A percentile compares a stretch with the other conserved stretches of the same genome.
phyloP scores from a whole-genome alignment of 2,888 invertebrate species.

The Acanthosepion lycidas region DNA sequence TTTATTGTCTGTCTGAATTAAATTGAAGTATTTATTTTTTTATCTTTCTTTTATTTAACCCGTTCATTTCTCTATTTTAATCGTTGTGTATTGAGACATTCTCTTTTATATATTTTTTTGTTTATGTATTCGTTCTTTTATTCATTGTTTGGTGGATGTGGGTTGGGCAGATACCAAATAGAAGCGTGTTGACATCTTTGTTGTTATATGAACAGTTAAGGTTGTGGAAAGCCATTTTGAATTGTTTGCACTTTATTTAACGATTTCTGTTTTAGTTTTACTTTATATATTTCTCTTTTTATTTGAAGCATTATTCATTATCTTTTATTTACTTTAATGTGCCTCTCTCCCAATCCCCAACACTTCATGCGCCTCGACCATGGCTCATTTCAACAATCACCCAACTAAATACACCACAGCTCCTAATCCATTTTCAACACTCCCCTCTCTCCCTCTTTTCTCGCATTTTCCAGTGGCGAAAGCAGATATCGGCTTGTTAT shows the following conservation, averaged over 20 bases:
- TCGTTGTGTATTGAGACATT: too few species aligned
- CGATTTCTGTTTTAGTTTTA: neutral
- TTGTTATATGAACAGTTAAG: neutral
- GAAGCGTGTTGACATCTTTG: neutral
- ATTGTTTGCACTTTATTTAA: neutral
- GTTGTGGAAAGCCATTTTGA: neutral
- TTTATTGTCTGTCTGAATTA: neutral
- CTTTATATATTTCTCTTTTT: neutral
- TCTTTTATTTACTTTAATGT: neutral
- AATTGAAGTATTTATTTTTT: neutral
- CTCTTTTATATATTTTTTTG: too few species aligned
- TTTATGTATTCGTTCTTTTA: neutral
- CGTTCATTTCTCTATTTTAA: too few species aligned
- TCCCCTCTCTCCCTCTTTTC: neutral
- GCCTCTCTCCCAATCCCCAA: neutral
- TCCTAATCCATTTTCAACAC: neutral
- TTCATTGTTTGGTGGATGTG: neutral
- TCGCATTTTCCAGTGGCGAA: neutral
- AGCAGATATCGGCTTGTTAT: neutral
- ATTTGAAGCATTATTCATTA: neutral
- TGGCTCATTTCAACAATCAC: neutral
- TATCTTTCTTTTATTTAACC: neutral
- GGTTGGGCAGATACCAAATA: neutral
- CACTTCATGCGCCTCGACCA: neutral
- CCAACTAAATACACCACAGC: neutral